Percentiles rank a stretch among this genome's conserved stretches.
Conservation (phyloP, 2,888 invertebrate species). For the Patella depressa region DNA sequence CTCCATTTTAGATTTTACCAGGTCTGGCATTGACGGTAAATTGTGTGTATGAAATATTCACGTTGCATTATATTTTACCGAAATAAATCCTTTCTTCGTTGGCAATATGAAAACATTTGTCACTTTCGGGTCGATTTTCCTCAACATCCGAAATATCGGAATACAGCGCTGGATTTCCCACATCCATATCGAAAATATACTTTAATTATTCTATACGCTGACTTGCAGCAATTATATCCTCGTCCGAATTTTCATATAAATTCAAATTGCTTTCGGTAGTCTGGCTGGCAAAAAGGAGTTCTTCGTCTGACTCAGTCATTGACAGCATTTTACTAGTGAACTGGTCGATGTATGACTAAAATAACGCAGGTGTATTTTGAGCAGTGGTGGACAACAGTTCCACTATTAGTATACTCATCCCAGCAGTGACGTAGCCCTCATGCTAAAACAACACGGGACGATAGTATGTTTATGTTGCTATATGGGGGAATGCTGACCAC, state of each 20-base stretch:
- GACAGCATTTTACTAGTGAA: neutral
- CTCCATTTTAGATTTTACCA: too few species aligned
- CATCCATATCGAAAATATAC: neutral
- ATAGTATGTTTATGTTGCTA: neutral
- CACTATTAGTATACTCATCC: neutral
- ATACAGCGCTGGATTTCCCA: neutral
- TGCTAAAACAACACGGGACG: neutral
- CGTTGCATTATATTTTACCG: too few species aligned
- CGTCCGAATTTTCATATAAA: neutral
- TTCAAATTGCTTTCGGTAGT: neutral
- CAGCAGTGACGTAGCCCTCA: neutral
- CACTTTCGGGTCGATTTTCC: neutral
- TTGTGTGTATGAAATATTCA: too few species aligned
- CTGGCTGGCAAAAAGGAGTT: neutral
- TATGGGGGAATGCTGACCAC: neutral
- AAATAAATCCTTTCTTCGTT: neutral
- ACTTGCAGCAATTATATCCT: neutral
- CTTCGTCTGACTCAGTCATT: neutral
- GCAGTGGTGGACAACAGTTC: neutral
- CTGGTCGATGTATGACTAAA: neutral
- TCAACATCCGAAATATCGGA: neutral
- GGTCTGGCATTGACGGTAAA: too few species aligned
- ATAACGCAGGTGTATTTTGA: neutral
- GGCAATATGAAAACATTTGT: neutral
- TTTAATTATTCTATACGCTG: neutral